These are phyloP conservation scores for Heliconius hermathena DNA, from an alignment of 1,140 invertebrate species.

Conservation along the genomic window DNA sequence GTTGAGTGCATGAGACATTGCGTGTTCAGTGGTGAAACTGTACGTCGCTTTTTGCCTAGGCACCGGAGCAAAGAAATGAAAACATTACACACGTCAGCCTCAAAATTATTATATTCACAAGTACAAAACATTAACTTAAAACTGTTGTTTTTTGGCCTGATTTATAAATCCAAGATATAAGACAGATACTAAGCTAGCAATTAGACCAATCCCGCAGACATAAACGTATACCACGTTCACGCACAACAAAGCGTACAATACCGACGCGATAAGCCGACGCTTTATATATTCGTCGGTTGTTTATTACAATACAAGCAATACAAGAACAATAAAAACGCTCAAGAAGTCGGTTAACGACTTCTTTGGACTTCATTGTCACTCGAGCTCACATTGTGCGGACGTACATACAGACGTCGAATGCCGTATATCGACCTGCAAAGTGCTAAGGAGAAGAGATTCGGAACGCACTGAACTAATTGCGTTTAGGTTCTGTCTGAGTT, in stretches of 20 bases:
- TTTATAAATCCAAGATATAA: background rate
- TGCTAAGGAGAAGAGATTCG: background rate
- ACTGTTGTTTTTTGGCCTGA: background rate
- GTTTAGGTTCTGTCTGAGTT: conserved; percentile 6
- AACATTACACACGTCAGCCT: too few species aligned
- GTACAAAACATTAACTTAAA: background rate
- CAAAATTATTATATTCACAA: too few species aligned
- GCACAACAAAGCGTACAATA: background rate
- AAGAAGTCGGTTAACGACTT: conserved; percentile 11
- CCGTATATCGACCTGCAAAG: conserved; percentile 18
- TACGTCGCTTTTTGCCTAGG: too few species aligned
- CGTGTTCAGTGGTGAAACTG: too few species aligned
- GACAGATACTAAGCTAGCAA: background rate
- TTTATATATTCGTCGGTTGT: conserved; percentile 6
- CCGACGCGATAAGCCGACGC: background rate
- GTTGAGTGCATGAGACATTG: too few species aligned
- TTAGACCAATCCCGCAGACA: background rate
- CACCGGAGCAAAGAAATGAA: too few species aligned
- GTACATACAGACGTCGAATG: conserved; percentile 11
- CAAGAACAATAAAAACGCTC: conserved; percentile 7
- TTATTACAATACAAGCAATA: too few species aligned
- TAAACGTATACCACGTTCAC: background rate
- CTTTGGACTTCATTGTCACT: conserved; percentile 19
- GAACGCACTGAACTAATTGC: background rate
- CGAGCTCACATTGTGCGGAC: conserved; percentile 13